Conservation (phyloP, 2,113 vertebrate species). For the Zingel zingel region DNA sequence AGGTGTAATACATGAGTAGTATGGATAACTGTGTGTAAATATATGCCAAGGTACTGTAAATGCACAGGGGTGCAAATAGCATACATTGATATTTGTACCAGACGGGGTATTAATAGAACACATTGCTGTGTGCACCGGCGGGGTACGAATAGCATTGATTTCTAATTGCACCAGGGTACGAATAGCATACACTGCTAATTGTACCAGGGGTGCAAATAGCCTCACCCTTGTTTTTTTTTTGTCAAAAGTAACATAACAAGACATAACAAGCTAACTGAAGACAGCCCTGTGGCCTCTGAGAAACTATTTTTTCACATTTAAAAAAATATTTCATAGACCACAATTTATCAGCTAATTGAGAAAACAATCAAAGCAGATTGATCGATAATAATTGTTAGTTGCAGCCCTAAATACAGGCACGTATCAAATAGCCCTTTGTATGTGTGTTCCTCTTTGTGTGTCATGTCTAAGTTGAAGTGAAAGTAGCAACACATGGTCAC, state of each 20-base stretch:
- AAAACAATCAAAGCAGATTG: neutral
- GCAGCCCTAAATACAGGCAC: neutral
- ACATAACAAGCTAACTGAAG: neutral
- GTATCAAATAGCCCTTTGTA: neutral
- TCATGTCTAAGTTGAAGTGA: constrained; percentile 64
- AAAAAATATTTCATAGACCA: neutral
- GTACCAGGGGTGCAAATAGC: too few relatives aligned
- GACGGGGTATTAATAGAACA: too few relatives aligned
- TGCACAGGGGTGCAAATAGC: too few relatives aligned
- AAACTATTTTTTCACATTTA: neutral
- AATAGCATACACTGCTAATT: too few relatives aligned
- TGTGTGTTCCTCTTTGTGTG: constrained; percentile 12
- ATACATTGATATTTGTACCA: too few relatives aligned
- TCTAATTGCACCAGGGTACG: too few relatives aligned
- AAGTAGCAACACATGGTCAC: constrained; percentile 55
- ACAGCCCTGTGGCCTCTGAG: neutral
- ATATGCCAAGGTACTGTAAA: too few relatives aligned
- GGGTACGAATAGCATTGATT: too few relatives aligned
- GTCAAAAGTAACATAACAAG: neutral
- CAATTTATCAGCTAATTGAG: neutral
- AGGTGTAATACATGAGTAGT: too few relatives aligned
- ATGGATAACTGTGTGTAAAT: too few relatives aligned
- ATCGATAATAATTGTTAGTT: neutral
- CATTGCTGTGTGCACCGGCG: too few relatives aligned
- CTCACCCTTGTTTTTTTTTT: too few relatives aligned